Conservation (phyloP, 1,140 invertebrate genomes). For the Paraescarpia echinospica region DNA sequence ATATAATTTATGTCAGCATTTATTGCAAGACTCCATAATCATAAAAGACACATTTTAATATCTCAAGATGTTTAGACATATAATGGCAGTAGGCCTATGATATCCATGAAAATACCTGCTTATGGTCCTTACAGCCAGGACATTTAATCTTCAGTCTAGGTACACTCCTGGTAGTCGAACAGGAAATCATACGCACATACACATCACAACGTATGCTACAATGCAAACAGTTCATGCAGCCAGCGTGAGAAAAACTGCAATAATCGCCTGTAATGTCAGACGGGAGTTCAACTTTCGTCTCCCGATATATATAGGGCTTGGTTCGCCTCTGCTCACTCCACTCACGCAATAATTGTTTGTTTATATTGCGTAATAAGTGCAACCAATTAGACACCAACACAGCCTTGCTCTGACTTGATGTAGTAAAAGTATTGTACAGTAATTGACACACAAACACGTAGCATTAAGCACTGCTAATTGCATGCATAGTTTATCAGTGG, state of each 20-base stretch:
- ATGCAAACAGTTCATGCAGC: no score
- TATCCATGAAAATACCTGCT: not conserved
- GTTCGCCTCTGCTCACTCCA: no score
- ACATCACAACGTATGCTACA: not conserved
- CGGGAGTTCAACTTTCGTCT: no score
- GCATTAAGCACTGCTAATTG: not conserved
- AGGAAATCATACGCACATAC: not conserved
- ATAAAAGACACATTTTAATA: slow-evolving; percentile 1
- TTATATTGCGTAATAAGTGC: no score
- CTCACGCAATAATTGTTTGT: no score
- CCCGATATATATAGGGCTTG: no score
- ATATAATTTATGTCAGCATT: no score
- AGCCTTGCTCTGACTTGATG: not conserved
- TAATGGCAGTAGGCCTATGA: not conserved
- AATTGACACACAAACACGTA: not conserved
- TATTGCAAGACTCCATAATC: not conserved
- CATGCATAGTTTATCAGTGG: not conserved
- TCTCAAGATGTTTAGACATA: not conserved
- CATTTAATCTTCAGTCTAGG: no score
- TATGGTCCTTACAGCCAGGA: not conserved
- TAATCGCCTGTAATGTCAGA: no score
- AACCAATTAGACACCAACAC: no score
- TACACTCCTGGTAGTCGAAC: not conserved
- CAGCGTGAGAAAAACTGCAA: no score
- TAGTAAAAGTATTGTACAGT: not conserved